Evolutionary conservation across 2,888 invertebrate species (phyloP).

Genomic region (Parnassius apollo): DNA sequence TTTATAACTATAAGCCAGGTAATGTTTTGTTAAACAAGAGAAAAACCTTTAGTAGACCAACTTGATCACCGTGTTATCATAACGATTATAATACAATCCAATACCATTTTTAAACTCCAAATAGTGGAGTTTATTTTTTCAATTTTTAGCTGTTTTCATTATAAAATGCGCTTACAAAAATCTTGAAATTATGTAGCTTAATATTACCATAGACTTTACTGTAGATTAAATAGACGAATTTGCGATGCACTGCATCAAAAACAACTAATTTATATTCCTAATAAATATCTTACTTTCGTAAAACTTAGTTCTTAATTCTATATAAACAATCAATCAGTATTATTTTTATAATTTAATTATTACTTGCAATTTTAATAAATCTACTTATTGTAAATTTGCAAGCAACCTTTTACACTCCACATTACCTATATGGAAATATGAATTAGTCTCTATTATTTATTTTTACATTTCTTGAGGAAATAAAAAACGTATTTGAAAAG

Average conservation of each 20-base stretch:
- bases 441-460: constrained; percentile 63
- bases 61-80: no score
- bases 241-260: not conserved
- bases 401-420: constrained; percentile 30
- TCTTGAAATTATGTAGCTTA: no score
- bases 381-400: constrained; percentile 16
- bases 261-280: constrained; percentile 9
- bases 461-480: constrained; percentile 43
- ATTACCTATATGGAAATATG: constrained; percentile 45
- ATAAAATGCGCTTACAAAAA: no score
- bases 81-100: no score
- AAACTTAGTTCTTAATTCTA: not conserved
- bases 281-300: not conserved
- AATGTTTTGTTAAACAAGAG: no score
- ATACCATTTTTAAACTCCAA: no score
- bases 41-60: no score
- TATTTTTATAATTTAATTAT: constrained; percentile 8
- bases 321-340: constrained; percentile 12
- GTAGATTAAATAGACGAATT: no score
- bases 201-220: no score
- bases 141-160: no score
- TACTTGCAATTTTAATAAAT: not conserved
- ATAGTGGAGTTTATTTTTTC: no score
- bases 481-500: constrained; percentile 10
- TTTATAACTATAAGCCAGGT: no score